These are phyloP conservation scores for Ophion slaviceki DNA, from an alignment of 2,888 invertebrate species.

Conservation along the genomic window DNA sequence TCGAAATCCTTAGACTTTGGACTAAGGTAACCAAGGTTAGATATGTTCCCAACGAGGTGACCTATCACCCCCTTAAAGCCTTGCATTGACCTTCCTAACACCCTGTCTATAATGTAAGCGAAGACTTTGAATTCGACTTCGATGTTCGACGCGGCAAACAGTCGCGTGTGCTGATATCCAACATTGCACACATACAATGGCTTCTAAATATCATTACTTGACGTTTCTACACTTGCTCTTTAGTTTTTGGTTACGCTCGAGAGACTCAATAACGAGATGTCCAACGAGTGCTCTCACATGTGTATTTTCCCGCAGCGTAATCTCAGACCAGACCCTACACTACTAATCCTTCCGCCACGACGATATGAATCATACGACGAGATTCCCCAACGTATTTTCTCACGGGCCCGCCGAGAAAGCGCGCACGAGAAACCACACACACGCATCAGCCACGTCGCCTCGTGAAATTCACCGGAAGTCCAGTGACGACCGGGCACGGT, in stretches of 20 bases:
- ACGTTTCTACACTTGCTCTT: neutral
- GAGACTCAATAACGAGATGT: no score
- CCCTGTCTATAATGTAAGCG: no score
- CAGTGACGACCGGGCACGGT: slow-evolving; percentile 36
- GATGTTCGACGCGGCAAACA: neutral
- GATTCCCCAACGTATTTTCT: slow-evolving; percentile 62
- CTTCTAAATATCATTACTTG: neutral
- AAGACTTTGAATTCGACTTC: neutral
- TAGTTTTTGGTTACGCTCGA: neutral
- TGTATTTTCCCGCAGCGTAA: no score
- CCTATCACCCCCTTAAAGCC: no score
- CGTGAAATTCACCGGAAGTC: slow-evolving; percentile 63
- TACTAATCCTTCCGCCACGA: neutral
- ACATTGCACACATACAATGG: neutral
- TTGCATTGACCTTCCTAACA: no score
- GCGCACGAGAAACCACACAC: slow-evolving; percentile 15
- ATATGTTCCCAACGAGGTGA: no score
- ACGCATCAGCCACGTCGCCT: slow-evolving; percentile 43
- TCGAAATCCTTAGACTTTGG: no score
- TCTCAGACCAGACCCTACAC: neutral
- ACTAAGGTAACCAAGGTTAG: no score
- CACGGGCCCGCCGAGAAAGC: slow-evolving; percentile 42
- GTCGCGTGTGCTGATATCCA: neutral
- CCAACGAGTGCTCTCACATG: no score
- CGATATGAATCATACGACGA: neutral